These are phyloP conservation scores for Equus quagga DNA, from an alignment of 2,113 vertebrate genomes.

Conservation along the genomic window DNA sequence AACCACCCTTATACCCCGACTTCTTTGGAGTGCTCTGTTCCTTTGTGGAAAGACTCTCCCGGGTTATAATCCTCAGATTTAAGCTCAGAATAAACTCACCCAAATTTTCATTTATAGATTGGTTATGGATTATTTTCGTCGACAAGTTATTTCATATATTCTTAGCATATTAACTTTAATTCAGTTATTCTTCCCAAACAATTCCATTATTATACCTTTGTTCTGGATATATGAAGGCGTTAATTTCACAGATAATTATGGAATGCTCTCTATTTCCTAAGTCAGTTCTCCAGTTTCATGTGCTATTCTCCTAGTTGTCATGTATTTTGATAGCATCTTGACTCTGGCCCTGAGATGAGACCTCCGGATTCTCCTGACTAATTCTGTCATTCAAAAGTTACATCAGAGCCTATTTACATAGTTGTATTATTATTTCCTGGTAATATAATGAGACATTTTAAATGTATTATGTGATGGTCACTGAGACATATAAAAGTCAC, in stretches of 20 bases:
- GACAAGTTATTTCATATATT: neutral
- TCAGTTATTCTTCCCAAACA: neutral
- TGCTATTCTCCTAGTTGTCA: neutral
- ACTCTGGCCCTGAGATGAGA: neutral
- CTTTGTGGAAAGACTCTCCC: no score
- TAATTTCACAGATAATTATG: slow-evolving; percentile 19
- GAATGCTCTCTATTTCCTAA: neutral
- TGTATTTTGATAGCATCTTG: slow-evolving; percentile 8
- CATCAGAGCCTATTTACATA: neutral
- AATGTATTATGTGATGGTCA: neutral
- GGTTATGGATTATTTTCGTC: no score
- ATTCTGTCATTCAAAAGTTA: neutral
- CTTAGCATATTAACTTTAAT: neutral
- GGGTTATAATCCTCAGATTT: no score
- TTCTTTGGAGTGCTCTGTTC: no score
- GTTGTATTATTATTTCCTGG: neutral
- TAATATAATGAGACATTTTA: neutral
- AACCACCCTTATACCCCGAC: no score
- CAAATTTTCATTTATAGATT: no score
- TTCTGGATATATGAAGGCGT: neutral
- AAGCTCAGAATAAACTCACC: no score
- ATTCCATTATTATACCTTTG: neutral
- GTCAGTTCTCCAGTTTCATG: neutral
- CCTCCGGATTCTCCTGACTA: neutral
- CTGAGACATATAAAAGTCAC: neutral